Base-by-base conservation (phyloP, 2,888 invertebrate species). In the Pseudanteris insignis region DNA sequence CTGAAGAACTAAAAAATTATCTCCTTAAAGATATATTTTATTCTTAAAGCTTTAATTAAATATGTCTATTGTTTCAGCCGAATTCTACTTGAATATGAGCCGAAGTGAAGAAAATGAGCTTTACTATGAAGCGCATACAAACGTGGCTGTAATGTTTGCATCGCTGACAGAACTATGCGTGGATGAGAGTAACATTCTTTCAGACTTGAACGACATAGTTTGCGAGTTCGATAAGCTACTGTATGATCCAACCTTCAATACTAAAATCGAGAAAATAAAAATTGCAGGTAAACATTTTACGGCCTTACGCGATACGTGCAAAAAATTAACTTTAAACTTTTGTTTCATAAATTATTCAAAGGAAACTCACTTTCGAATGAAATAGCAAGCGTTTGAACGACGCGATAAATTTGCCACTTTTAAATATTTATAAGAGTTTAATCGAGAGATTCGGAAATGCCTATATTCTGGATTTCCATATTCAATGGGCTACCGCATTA, bases 81-180 rank as follows among this genome's bases (percentile, higher is more conserved):
- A 91, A 74, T 86, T 89, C 50, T 92, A 91, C 74, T 81, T 93
- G 64, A 88, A 90, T 67, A 82, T 87, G 59, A 86, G 86, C 61
- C 84, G 88, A 80, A 87, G 85, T 33, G 83, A 86, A 50, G 88
- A 88, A 46, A 81, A 81, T 46, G 91, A 92, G 65, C 83, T 94
- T 2, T 96, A 96, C 6, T 91, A 92, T 69, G 91, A 95, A 77
- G 88, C 90, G 62, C 95, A 96, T 74, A 88, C 89, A 46, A 88
- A 89, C 69, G 94, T 95, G 0, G 92, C 94, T 1, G 95, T 97
- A 0, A 96, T 97, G 94, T 97, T 97, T 81, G 97, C 97, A 0
- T 92, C 95, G 0, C 86, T 97, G 34, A 91, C 91, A 9, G 91
- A 89, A 70, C 73, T 86, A n/a, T 84, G 84, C n/a, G 82, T 85